Base-by-base conservation (phyloP, 2,797 vertebrate genomes). In the Crax fasciolata region DNA sequence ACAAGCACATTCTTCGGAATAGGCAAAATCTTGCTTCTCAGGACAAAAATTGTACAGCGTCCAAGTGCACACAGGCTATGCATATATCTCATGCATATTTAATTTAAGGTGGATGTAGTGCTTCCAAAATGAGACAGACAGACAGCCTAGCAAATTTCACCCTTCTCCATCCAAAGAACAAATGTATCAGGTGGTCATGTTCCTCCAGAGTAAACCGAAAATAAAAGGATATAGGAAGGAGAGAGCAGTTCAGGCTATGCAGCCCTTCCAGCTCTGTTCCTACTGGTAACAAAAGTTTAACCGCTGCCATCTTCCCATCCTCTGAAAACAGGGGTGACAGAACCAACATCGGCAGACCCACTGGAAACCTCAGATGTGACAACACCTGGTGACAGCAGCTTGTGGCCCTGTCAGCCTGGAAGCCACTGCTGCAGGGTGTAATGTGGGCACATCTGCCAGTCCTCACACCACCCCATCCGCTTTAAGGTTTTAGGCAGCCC, bases 121-220 rank as follows among this genome's bases (percentile, higher is more conserved):
- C 43, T 86, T 72, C 48, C 43, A 63, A 90, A 93, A 93, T 3
- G 5, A 91, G 46, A 80, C 16, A 89, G 78, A 77, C 32, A 75
- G 91, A 84, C 39, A 88, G 51, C 17, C 41, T 41, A 46, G 63
- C 54, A 78, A 54, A 78, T 41, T 87, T 51, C 71, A 52, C 11
- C 72, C 59, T 35, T 78, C 62, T 94, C 35, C 19, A 44, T 39
- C 25, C 27, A 66, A n/a, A 81, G 30, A 78, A 78, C 27, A 86
- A 78, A 80, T 11, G 9, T 7, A 67, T 44, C n/a, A 65, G 76
- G 76, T 70, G 46, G 39, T 10, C 5, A 11, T 4, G 28, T 41
- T 80, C 44, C 51, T 70, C 35, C 43, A 44, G 11, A 48, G 62
- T 13, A 73, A 91, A 38, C 10, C 24, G 55, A 41, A 68, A 85